phyloP scores from a whole-genome alignment of 2,888 invertebrate genomes.

The Drosophila paramelanica region DNA sequence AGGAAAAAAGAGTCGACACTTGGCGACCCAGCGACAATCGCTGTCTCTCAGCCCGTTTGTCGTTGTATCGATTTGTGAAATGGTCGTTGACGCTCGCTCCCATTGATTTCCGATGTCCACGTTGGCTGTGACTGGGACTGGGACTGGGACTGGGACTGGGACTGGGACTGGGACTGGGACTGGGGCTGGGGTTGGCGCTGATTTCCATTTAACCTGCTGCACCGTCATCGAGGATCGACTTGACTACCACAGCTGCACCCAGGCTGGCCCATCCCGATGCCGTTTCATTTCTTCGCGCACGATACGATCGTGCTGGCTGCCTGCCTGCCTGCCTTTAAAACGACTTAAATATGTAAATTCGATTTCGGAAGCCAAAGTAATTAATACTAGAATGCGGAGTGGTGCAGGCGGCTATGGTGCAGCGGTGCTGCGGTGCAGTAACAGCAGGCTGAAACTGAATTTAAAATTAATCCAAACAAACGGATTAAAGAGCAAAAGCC shows the following conservation, averaged over 20 bases:
- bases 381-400: conserved; percentile 83
- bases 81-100: conserved; percentile 73
- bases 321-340: conserved; percentile 70
- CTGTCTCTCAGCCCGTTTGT: conserved; percentile 28
- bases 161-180: conserved; percentile 22
- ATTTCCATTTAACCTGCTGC: conserved; percentile 81
- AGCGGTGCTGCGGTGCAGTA: conserved; percentile 24
- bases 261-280: conserved; percentile 42
- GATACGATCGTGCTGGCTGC: conserved; percentile 68
- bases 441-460: conserved; percentile 66
- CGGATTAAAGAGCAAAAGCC: conserved; percentile 80
- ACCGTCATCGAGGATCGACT: conserved; percentile 63
- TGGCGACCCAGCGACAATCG: conserved; percentile 51
- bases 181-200: conserved; percentile 64
- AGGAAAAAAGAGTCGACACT: conserved; percentile 63
- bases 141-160: conserved; percentile 30
- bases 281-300: conserved; percentile 68
- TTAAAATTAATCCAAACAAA: conserved; percentile 82
- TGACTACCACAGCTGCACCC: conserved; percentile 11
- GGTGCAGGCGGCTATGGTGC: conserved; percentile 50
- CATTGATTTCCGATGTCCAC: conserved; percentile 74
- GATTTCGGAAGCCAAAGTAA: conserved; percentile 85
- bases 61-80: conserved; percentile 83
- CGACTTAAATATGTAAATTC: conserved; percentile 84
- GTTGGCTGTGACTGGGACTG: conserved; percentile 24